Conservation (phyloP, 2,797 vertebrate species). For the Semotilus atromaculatus region DNA sequence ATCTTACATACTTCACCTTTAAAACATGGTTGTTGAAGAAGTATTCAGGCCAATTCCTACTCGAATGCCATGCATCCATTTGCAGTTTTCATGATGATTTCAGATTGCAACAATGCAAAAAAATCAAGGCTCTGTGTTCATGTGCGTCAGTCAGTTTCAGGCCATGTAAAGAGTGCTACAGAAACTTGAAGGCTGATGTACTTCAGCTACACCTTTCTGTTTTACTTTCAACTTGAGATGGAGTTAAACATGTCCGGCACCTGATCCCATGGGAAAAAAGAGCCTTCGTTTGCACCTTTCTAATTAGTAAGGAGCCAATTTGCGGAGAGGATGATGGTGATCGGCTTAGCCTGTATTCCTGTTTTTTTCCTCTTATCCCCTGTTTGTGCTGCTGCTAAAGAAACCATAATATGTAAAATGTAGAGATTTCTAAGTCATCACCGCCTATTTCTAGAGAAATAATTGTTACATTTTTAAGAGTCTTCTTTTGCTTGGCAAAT, state of each 20-base stretch:
- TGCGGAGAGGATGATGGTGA: constrained; percentile 8
- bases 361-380: not conserved
- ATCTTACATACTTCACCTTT: too few relatives aligned
- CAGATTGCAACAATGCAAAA: not conserved
- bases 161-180: not conserved
- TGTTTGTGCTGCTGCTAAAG: not conserved
- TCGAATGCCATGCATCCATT: not conserved
- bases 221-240: not conserved
- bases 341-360: not conserved
- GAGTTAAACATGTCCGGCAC: constrained; percentile 45
- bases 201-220: not conserved
- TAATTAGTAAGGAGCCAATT: constrained; percentile 31
- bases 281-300: constrained; percentile 40
- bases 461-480: not conserved
- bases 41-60: not conserved
- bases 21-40: not conserved
- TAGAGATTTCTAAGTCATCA: not conserved
- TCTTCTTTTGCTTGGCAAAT: not conserved
- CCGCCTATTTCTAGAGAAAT: not conserved
- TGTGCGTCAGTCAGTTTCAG: not conserved
- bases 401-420: not conserved
- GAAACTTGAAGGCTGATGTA: not conserved
- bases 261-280: constrained; percentile 37
- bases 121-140: not conserved
- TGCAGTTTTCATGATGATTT: not conserved